phyloP scores from a whole-genome alignment of 2,113 vertebrate species.

The Perognathus longimembris region DNA sequence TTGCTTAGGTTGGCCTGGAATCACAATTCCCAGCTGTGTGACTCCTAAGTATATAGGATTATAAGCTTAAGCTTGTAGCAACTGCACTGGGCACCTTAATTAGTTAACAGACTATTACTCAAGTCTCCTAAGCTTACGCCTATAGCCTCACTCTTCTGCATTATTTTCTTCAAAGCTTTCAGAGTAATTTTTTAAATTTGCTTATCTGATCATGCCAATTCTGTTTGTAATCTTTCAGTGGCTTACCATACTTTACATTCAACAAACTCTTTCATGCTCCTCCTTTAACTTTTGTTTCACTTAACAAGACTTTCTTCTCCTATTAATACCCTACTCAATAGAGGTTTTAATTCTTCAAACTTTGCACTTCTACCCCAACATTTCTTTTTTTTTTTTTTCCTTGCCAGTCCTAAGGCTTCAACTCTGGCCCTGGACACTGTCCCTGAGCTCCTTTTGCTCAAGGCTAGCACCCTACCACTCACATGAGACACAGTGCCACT shows the following conservation, averaged over 20 bases:
- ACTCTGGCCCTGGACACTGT: neutral
- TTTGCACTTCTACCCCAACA: neutral
- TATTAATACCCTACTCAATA: slow-evolving; percentile 7
- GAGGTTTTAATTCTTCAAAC: neutral
- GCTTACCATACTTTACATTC: neutral
- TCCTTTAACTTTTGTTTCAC: neutral
- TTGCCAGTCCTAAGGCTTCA: no score
- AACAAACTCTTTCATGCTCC: slow-evolving; percentile 36
- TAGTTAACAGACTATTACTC: neutral
- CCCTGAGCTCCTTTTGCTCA: neutral
- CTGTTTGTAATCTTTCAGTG: slow-evolving; percentile 4
- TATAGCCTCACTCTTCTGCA: neutral
- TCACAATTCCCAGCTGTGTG: no score
- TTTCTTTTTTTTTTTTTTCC: no score
- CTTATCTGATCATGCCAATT: neutral
- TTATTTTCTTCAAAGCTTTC: slow-evolving; percentile 38
- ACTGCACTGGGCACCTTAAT: no score
- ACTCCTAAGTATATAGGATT: no score
- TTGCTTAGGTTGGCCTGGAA: no score
- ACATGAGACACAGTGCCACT: no score
- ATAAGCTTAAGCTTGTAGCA: no score
- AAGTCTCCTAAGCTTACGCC: neutral
- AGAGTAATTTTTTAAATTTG: neutral
- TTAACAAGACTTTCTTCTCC: neutral
- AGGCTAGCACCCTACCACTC: neutral